Evolutionary conservation across 2,113 vertebrate species (phyloP), one percentile per base, ranked within the genome.

Genomic region (Labrus mixtus): DNA sequence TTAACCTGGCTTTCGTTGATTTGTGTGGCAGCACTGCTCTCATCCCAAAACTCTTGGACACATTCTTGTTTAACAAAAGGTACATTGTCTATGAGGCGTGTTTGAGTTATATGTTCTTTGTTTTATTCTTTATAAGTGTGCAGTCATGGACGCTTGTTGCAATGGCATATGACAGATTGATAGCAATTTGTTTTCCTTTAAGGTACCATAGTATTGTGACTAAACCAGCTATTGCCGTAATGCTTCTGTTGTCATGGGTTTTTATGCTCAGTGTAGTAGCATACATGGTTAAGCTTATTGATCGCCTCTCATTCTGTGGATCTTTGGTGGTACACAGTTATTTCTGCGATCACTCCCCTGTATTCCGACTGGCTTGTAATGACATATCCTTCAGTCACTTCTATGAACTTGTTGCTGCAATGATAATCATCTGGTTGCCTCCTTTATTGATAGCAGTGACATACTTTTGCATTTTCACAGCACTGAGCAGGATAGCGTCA

Each of bases 81-180:
- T 66, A 76, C 46, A 87, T 93, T 6, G 10, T 69, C 6, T 93
- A 93, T 41, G 75, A 88, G 1, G 72, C 65, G 1, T 93, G 91
- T 8, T 73, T 93, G 25, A 73, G 75, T 53, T 85, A 89, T 19
- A 87, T 93, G 91, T 93, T 92, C 64, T 93, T 92, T 90, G 76
- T 87, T 54, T 70, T 81, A 0, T 39, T 77, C 29, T 90, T 91
- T 58, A 25, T 0, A 57, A 2, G 65, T 33, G 0, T 91, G 19
- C 89, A 93, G 61, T 93, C 93, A 10, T 85, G 89, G 73, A 85
- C 84, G 17, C 85, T 93, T 29, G 41, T 81, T 1, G 71, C 23
- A 2, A 85, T 93, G 78, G 81, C 91, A 9, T 93, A 83, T 79
- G 92, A 93, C 78, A 88, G 92, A 81, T 64, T 92, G 1, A 46